Conservation (phyloP, 2,113 vertebrate genomes). For the Heptranchias perlo region DNA sequence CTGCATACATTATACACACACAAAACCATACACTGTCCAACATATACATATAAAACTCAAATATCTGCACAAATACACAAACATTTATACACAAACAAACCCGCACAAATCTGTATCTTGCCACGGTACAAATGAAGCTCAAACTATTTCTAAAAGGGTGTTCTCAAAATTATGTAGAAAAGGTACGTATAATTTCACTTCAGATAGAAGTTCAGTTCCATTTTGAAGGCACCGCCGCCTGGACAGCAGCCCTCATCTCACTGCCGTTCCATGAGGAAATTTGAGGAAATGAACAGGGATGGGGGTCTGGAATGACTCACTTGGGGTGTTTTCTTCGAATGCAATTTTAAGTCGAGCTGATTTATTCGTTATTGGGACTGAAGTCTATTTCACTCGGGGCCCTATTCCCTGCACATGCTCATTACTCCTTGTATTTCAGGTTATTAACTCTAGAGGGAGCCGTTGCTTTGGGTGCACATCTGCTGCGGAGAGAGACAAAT, state of each 20-base stretch:
- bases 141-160: too few relatives aligned
- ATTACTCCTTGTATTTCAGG: constrained; percentile 49
- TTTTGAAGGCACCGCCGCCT: too few relatives aligned
- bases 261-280: not conserved
- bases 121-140: too few relatives aligned
- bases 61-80: not conserved
- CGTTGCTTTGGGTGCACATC: constrained; percentile 82
- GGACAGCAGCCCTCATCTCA: not conserved
- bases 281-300: too few relatives aligned
- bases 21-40: not conserved
- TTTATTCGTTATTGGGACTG: not conserved
- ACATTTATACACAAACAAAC: not conserved
- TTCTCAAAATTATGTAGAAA: too few relatives aligned
- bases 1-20: not conserved
- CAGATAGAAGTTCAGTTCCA: too few relatives aligned
- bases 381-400: not conserved
- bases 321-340: too few relatives aligned
- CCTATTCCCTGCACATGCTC: not conserved
- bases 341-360: too few relatives aligned
- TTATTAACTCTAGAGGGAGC: constrained; percentile 72
- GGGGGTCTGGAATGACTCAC: not conserved
- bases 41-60: not conserved
- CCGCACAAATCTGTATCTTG: too few relatives aligned
- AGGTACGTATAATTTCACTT: too few relatives aligned
- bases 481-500: constrained; percentile 78